Evolutionary conservation across 2,797 vertebrate species (phyloP), one percentile per base, ranked within the genome.

Genomic region (Syngnathus rostellatus): DNA sequence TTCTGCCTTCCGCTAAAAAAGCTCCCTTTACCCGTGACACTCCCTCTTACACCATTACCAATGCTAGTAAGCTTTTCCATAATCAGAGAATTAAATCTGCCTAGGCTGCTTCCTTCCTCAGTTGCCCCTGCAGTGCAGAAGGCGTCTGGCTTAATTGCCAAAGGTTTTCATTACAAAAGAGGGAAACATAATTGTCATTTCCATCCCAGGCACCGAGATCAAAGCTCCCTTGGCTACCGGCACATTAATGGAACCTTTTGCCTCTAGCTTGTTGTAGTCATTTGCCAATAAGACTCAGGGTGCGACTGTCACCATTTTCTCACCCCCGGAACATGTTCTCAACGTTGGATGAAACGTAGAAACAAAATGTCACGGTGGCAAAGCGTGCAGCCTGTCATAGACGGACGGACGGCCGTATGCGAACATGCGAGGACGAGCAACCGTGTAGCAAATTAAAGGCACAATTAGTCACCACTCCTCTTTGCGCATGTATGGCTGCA

Each of bases 131-230:
- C 71, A 57, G 80, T 70, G 77, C 72, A 82, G 66, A 76, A 80
- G 73, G 74, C 71, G 38, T 76, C 48, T 1, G 65, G 73, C 77
- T 84, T 89, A 87, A 89, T 89, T 91, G 84, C 76, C 71, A 70
- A 86, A 87, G 69, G 69, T 83, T 88, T 88, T 73, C 81, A 74
- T 72, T 65, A 78, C 80, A 83, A 78, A 79, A 83, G 72, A 78
- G 71, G 71, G 73, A 84, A 88, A 86, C 73, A 77, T 88, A 87
- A 89, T 85, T 87, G 86, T 88, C 79, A 86, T 89, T 86, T 89
- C 84, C 82, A 81, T 83, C 75, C 75, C 81, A 89, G 82, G 78
- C 71, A 78, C 72, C 71, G 76, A 87, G 87, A 90, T 89, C 86
- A 90, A 90, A 89, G 86, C 86, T 75, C 80, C 74, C 81, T 68